Base-by-base conservation (phyloP, 2,888 invertebrate genomes). In the Hanleya hanleyi region DNA sequence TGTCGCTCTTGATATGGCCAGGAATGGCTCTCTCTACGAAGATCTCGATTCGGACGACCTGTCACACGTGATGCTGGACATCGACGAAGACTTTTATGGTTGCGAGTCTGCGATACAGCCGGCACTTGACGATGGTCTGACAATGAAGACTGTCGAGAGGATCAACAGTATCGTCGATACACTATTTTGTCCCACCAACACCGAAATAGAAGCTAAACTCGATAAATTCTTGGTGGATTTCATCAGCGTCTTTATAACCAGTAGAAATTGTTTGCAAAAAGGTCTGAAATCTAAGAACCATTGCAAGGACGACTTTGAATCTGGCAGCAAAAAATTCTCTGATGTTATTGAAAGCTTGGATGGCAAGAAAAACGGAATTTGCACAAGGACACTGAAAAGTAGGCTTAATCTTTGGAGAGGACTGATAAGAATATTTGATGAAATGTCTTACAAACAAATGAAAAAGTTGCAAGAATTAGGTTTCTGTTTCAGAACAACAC, bases 41-140 rank as follows among this genome's bases (percentile, higher is more conserved):
- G 29, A 57, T 18, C 15, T 57, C 15, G 29, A 26, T 12, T 33
- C 1, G 1, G 12, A 9, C 0, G 37, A 71, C 22, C 36, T 47
- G 15, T 78, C 81, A n/a, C 76, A 77, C 9, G 67, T 85, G 5
- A 69, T 87, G 7, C 73, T 87, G 9, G 87, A 87, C 71, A 82
- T 87, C 36, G 87, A 86, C 66, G 85, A 87, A 67, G 86, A 87
- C 75, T 86, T 75, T 70, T 85, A 79, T 65, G 87, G 85, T 0
- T 86, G 85, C 67, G 82, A 82, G 61, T 83, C 83, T 57, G 83
- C 82, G 33, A 75, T 81, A 7, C 70, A 78, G 61, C 77, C 82
- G 9, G 65, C 86, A 15, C 69, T 83, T 26, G 74, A 80, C 22
- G 70, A 73, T 0, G 81, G 81, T 4, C 51, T 84, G 1, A 71